Evolutionary conservation across 1,140 invertebrate species (phyloP).

Genomic region (Chironomus striatipennis): DNA sequence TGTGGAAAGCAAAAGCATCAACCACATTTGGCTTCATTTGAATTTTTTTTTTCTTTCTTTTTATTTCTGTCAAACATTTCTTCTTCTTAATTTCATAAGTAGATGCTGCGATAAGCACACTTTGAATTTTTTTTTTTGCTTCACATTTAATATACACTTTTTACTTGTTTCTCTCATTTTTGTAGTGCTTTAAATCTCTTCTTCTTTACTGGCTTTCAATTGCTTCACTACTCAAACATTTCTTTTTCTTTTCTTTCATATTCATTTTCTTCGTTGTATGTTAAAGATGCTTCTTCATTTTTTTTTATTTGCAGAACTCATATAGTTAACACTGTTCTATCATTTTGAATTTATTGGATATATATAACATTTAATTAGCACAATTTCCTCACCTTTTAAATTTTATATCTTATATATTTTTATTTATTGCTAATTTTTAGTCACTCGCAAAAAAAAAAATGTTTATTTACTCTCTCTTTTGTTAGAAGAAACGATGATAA

Average conservation of each 20-base stretch:
- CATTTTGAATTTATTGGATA: not conserved
- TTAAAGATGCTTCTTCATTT: no score
- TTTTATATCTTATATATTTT: not conserved
- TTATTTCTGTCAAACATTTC: not conserved
- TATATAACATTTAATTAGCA: not conserved
- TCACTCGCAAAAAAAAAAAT: not conserved
- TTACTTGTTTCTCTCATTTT: not conserved
- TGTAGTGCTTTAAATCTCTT: not conserved
- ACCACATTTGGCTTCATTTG: not conserved
- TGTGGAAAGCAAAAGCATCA: not conserved
- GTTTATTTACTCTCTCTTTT: not conserved
- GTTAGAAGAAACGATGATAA: not conserved
- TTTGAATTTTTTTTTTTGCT: not conserved
- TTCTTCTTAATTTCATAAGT: constrained; percentile 9
- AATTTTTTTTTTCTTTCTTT: not conserved
- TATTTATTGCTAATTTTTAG: not conserved
- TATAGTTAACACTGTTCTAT: not conserved
- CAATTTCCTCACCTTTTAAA: not conserved
- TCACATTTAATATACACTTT: constrained; percentile 7
- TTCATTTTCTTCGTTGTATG: no score
- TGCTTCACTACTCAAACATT: no score
- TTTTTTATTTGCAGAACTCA: no score
- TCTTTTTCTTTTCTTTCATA: no score
- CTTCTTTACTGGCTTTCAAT: not conserved
- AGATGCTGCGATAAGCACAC: constrained; percentile 11